Evolutionary conservation across 1,140 invertebrate genomes (phyloP), one percentile per base, ranked within the genome.

Genomic region (Chlorops oryzae): DNA sequence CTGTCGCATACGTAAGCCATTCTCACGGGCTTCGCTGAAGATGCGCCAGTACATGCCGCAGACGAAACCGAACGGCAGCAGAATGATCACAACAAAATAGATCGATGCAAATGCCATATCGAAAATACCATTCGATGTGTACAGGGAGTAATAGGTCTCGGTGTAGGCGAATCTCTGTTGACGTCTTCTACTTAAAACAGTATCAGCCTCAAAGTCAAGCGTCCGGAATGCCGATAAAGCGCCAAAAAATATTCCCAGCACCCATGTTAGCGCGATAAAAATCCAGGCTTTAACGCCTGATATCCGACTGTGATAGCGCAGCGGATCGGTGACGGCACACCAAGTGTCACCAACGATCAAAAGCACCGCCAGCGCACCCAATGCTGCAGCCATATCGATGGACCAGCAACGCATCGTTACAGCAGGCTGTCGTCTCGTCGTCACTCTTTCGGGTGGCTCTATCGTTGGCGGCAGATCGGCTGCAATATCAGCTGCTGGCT

Each of bases 331-430:
- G 24, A 94, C 88, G 1, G 90, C 90, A 54, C 87, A 85, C 70
- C 90, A 92, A 59, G 92, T 86, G 63, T 94, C 90, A 2, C 90
- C 73, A 1, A 87, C 86, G 28, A 94, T 90, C 9, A 92, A 77
- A 7, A 90, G 77, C 5, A 92, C 81, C 1, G 85, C 85, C 18
- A 90, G 75, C 2, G 83, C 78, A 13, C 69, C 68, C 51, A 71
- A 46, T 5, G 68, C 68, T 2, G 68, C 67, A 1, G 68, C 57
- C 63, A 71, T 65, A 25, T 71, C 68, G 12, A 71, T 65, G 20
- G 67, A 68, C 68, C 68, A 71, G 34, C 65, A 70, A n/a, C 68
- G 56, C 27, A 63, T 4, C 21, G 38, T 47, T 41, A 44, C 44
- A 44, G 39, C 41, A 43, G 5, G 5, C 18, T 28, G 43, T 17